Evolutionary conservation across 2,113 vertebrate genomes (phyloP).

Genomic region (Suricata suricatta): DNA sequence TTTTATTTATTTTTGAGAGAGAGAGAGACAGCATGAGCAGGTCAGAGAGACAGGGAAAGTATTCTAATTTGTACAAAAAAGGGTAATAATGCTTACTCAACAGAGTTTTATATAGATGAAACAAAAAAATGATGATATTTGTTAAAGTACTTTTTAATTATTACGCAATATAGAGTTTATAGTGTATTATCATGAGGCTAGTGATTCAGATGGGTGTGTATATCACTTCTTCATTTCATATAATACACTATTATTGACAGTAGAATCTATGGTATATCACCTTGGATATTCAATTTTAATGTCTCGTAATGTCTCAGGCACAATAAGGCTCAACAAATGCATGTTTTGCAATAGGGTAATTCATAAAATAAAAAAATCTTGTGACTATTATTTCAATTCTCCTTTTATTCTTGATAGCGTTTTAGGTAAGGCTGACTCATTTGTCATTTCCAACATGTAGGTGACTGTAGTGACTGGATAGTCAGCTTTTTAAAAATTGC

Average conservation of each 20-base stretch:
- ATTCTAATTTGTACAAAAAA: not conserved
- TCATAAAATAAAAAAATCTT: not conserved
- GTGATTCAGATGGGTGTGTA: not conserved
- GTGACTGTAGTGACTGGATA: not conserved
- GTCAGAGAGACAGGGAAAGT: not conserved
- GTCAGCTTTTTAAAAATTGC: not conserved
- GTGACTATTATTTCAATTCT: not conserved
- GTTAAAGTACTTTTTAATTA: not conserved
- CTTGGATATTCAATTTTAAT: not conserved
- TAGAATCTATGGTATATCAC: not conserved
- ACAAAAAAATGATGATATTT: not conserved
- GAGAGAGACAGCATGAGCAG: too few species aligned
- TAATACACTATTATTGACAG: not conserved
- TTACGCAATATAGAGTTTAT: not conserved
- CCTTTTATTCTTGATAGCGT: not conserved
- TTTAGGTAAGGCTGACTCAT: not conserved
- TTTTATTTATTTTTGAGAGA: too few species aligned
- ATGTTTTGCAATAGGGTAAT: not conserved
- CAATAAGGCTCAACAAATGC: not conserved
- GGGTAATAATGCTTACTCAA: not conserved
- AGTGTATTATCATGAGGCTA: not conserved
- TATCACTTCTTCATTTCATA: not conserved
- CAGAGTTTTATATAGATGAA: not conserved
- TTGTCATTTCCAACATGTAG: not conserved
- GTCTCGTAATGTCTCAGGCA: not conserved